A percentile compares a stretch with the other conserved stretches of the same genome.
Conservation (phyloP, 2,888 invertebrate species). For the Cheilosia vulpina region DNA sequence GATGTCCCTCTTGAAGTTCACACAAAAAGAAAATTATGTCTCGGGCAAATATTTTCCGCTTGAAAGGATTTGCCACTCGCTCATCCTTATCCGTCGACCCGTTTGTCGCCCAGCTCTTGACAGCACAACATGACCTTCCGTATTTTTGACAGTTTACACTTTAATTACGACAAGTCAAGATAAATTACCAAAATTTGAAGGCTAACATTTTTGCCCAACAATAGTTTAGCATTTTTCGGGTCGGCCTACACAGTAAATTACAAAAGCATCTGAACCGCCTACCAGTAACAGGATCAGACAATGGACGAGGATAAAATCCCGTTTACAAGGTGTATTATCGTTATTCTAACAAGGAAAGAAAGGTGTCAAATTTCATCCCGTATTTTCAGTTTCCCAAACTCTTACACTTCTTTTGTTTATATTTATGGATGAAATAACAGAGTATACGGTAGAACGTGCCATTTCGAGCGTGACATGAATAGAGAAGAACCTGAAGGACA, state of each 20-base stretch:
- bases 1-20: too few relatives aligned
- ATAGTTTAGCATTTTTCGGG: conserved; percentile 3
- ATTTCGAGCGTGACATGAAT: conserved; percentile 55
- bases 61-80: background rate
- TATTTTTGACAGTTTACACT: conserved; percentile 44
- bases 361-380: background rate
- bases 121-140: conserved; percentile 43
- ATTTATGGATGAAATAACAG: conserved; percentile 10
- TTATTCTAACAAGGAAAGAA: background rate
- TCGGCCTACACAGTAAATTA: conserved; percentile 17
- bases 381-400: background rate
- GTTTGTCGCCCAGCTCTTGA: background rate
- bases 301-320: background rate
- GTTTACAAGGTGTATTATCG: conserved; percentile 46
- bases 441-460: conserved; percentile 48
- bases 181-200: conserved; percentile 18
- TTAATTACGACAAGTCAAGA: conserved; percentile 58
- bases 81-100: background rate
- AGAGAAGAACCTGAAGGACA: conserved; percentile 22
- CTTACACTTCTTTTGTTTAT: background rate
- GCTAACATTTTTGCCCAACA: background rate
- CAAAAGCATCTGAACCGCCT: conserved; percentile 6
- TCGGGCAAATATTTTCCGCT: background rate
- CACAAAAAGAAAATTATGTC: too few relatives aligned
- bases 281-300: conserved; percentile 52